A percentile compares a stretch with the other conserved stretches of the same genome.
Conservation (phyloP, 2,113 vertebrate genomes). For the Passer domesticus region DNA sequence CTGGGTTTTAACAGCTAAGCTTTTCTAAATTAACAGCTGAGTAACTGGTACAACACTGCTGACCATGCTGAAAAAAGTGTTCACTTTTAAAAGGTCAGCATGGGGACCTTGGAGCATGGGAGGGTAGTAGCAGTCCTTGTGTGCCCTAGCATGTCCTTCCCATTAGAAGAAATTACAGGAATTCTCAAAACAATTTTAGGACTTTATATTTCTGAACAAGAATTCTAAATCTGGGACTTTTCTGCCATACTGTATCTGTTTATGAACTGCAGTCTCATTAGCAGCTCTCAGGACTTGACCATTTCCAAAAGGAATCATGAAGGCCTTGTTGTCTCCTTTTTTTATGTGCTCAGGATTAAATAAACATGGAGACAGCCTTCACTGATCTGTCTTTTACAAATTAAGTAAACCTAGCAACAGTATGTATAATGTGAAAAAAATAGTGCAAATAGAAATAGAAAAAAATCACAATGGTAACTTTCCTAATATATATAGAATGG, state of each 20-base stretch:
- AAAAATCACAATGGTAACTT: background rate
- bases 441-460: background rate
- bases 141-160: background rate
- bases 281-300: background rate
- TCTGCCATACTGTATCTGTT: background rate
- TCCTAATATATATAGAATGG: background rate
- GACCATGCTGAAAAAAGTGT: background rate
- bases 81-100: background rate
- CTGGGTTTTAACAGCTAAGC: background rate
- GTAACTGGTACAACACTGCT: background rate
- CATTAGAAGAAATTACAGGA: background rate
- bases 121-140: background rate
- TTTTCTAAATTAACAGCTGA: background rate
- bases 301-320: background rate
- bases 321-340: background rate
- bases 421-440: background rate
- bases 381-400: background rate
- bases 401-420: background rate
- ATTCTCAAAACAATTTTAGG: background rate
- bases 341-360: background rate
- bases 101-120: background rate
- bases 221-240: background rate
- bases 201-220: background rate
- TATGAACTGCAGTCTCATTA: background rate
- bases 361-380: background rate